Base-by-base conservation (phyloP, 2,113 vertebrate genomes). In the Amphiprion ocellaris region DNA sequence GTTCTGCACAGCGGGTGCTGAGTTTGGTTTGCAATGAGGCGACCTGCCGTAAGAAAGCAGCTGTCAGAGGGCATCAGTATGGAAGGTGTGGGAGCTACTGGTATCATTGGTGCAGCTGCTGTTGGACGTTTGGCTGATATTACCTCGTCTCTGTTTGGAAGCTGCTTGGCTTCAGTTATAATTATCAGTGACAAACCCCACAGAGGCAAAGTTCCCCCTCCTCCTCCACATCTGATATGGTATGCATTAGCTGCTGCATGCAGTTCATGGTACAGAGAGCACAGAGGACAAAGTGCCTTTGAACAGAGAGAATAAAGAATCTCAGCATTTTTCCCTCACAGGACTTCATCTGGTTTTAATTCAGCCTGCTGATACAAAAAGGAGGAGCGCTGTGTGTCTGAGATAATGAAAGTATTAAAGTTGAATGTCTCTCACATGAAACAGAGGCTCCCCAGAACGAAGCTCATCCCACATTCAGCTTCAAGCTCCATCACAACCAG, bases 211-310 rank as follows among this genome's bases (percentile, higher is more conserved):
- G 41, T 14, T 15, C 41, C 41, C 12, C 41, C 41, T 15, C 14
- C 16, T 10, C n/a, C 46, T 15, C 30, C 44, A 15, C 11, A 17
- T 5, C 67, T 50, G 52, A 65, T 11, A 44, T 15, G 19, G 21
- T 19, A 33, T 69, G 55, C 72, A 84, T 78, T 79, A 81, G 65
- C 28, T 37, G 50, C 37, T 58, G 41, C 41, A 44, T 44, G 41
- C 41, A 14, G 65, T 54, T 79, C 61, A 66, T 66, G 69, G 12
- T 69, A 37, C 62, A 84, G 44, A 50, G 65, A 81, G 50, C 76
- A 82, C 50, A 56, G 79, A 65, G 59, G 41, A 44, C 41, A 44
- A 44, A 44, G 41, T 44, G 41, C 41, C 41, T 44, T n/a, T 63
- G 50, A 56, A 41, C 53, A 53, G 8, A 53, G 6, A 50, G 53